Conservation (phyloP, 1,140 invertebrate genomes). For the Antheraea pernyi region DNA sequence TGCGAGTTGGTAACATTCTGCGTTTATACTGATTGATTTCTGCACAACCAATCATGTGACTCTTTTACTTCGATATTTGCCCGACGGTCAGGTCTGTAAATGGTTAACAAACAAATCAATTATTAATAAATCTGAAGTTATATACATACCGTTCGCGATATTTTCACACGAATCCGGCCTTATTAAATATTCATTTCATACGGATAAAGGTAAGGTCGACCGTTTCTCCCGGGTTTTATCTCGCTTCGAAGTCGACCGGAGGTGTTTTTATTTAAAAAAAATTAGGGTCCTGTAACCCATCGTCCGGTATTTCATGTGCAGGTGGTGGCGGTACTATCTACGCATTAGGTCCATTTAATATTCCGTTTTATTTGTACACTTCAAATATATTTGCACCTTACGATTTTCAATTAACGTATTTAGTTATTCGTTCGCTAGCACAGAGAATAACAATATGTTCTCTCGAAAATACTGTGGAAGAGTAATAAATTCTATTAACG, state of each 20-base stretch:
- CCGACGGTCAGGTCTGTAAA: neutral
- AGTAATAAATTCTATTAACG: too few species aligned
- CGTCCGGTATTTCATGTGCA: neutral
- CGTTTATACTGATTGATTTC: neutral
- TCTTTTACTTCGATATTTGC: neutral
- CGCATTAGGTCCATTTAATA: neutral
- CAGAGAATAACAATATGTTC: too few species aligned
- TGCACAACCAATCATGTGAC: neutral
- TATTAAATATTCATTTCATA: constrained; percentile 32
- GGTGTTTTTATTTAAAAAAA: constrained; percentile 16
- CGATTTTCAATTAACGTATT: too few species aligned
- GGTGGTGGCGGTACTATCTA: neutral
- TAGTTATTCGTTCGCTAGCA: too few species aligned
- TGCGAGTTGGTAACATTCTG: too few species aligned
- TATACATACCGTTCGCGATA: constrained; percentile 15
- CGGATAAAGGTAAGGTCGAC: constrained; percentile 20
- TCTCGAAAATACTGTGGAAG: too few species aligned
- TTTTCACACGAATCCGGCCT: constrained; percentile 21
- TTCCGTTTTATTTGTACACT: too few species aligned
- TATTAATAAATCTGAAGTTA: constrained; percentile 30
- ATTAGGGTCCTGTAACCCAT: neutral
- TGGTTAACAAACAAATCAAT: constrained; percentile 22
- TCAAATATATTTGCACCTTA: too few species aligned
- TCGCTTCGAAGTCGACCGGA: constrained; percentile 17
- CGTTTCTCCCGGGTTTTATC: constrained; percentile 10